Evolutionary conservation across 2,113 vertebrate species (phyloP).

Genomic region (Fukomys damarensis): DNA sequence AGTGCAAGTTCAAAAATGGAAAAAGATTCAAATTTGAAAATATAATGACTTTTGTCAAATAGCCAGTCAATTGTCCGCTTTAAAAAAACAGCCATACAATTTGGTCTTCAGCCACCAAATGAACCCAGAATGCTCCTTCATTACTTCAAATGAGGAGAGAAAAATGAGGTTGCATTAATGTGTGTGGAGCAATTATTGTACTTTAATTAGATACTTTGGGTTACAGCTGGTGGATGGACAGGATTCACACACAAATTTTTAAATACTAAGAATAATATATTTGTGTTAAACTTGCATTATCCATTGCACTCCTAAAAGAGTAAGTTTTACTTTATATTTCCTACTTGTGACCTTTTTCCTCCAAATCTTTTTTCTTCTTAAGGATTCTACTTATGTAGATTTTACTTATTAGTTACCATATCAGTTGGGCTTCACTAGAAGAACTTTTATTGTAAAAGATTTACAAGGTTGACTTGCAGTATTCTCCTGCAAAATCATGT

Average conservation of each 20-base stretch:
- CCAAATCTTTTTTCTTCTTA: slow-evolving; percentile 1
- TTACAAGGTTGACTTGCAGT: not conserved
- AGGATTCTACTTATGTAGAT: not conserved
- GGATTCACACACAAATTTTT: not conserved
- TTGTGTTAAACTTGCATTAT: not conserved
- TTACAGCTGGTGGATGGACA: not conserved
- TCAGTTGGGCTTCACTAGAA: not conserved
- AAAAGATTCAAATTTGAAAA: slow-evolving; percentile 12
- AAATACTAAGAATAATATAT: not conserved
- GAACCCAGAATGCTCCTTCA: not conserved
- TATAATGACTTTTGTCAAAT: not conserved
- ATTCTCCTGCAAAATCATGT: not conserved
- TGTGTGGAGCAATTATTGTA: not conserved
- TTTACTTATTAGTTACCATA: not conserved
- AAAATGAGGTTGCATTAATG: not conserved
- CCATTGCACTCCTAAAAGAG: not conserved
- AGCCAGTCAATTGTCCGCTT: not conserved
- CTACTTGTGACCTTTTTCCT: not conserved
- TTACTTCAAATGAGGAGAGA: not conserved
- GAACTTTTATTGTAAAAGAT: not conserved
- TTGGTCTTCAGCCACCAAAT: not conserved
- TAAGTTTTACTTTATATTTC: not conserved
- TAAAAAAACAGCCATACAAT: not conserved
- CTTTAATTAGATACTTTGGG: not conserved
- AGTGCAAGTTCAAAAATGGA: not conserved